These are phyloP conservation scores for Centrocercus urophasianus DNA, from an alignment of 2,113 vertebrate species.

Conservation along the genomic window DNA sequence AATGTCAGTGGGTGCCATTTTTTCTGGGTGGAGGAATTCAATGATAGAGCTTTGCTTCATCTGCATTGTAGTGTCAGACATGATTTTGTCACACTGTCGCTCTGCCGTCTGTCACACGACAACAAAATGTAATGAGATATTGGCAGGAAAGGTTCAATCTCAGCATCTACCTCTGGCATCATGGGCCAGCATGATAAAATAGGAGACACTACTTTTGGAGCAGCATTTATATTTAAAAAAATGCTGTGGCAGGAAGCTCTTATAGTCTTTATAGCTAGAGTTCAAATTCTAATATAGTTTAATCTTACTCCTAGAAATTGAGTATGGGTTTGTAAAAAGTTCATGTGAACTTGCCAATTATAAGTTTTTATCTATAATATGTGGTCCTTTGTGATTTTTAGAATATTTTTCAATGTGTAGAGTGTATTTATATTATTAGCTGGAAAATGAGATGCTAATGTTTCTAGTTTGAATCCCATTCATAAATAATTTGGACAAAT, in stretches of 20 bases:
- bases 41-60: too few species aligned
- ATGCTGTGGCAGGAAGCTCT: background rate
- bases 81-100: too few species aligned
- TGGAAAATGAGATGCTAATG: background rate
- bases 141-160: too few species aligned
- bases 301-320: background rate
- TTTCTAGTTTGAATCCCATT: background rate
- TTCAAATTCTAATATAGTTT: background rate
- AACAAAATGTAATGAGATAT: too few species aligned
- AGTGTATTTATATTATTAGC: background rate
- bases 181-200: too few species aligned
- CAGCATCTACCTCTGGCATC: too few species aligned
- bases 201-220: too few species aligned
- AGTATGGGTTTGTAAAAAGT: background rate
- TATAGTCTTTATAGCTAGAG: background rate
- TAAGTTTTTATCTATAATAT: background rate
- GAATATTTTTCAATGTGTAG: background rate
- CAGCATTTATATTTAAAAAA: background rate
- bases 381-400: background rate
- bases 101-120: too few species aligned
- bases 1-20: too few species aligned
- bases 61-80: too few species aligned
- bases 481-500: background rate
- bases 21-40: too few species aligned
- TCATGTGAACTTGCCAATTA: background rate